Conservation (phyloP, 1,140 invertebrate genomes). For the Meloidogyne floridensis region DNA sequence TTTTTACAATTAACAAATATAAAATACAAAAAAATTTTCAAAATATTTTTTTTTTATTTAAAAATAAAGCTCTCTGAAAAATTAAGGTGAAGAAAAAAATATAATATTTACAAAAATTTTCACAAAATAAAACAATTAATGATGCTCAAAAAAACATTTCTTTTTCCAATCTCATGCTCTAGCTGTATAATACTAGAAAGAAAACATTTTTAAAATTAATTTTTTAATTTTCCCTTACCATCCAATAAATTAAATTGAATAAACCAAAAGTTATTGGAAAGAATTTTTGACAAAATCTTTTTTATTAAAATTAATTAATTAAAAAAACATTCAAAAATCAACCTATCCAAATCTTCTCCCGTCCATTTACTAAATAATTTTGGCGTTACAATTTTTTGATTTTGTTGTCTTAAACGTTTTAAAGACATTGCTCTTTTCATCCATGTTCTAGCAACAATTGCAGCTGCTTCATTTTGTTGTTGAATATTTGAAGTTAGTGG, state of each 20-base stretch:
- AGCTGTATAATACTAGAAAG: slow-evolving; percentile 26
- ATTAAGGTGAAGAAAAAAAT: too few relatives aligned
- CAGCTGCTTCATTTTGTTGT: slow-evolving; percentile 22
- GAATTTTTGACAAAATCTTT: slow-evolving; percentile 64
- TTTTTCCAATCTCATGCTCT: slow-evolving; percentile 6
- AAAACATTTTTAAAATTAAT: neutral
- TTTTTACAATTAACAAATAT: too few relatives aligned
- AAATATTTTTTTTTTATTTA: neutral
- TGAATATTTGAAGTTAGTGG: slow-evolving; percentile 42
- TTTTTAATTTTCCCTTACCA: neutral
- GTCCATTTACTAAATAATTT: slow-evolving; percentile 64
- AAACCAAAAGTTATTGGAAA: slow-evolving; percentile 62
- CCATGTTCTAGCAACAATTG: slow-evolving; percentile 37
- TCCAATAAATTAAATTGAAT: slow-evolving; percentile 63
- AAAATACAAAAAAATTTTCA: neutral
- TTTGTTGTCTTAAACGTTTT: slow-evolving; percentile 26
- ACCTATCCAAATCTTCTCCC: slow-evolving; percentile 65
- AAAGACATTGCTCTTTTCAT: slow-evolving; percentile 31
- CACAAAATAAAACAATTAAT: neutral
- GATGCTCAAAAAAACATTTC: neutral
- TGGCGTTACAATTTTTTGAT: slow-evolving; percentile 52
- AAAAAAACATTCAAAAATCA: neutral
- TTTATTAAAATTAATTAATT: slow-evolving; percentile 20
- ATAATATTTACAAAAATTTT: slow-evolving; percentile 8
- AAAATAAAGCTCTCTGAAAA: too few relatives aligned